Evolutionary conservation across 2,888 invertebrate species (phyloP), one percentile per base, ranked within the genome.

Genomic region (Stenchaetothrips biformis): DNA sequence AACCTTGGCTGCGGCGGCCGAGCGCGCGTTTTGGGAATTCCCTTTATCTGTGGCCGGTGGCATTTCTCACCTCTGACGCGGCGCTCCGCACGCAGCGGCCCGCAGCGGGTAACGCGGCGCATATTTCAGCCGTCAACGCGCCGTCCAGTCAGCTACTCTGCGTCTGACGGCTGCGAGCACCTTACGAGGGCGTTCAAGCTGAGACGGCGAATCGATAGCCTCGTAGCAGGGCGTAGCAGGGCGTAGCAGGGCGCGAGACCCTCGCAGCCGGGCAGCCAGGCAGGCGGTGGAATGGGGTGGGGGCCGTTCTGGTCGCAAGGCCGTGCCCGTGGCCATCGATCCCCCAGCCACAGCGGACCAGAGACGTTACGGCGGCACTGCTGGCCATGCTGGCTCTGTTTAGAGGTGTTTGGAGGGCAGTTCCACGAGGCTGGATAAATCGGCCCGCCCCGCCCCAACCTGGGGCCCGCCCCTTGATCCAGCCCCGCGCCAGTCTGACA

Each of bases 311-410:
- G 9, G 67, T 74, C 67, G 67, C 67, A 74, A 74, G 67, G 67
- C 67, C 59, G 59, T 37, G 37, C 37, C 59, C 67, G 25, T 74
- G 67, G 67, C 37, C 67, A 74, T 74, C 67, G 67, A 74, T 74
- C 67, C 67, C 67, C 6, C 18, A 16, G 18, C 13, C 59, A 74
- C 25, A 53, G 53, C 53, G 18, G 53, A 53, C 16, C 13, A 21
- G 67, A 74, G 67, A 11, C 25, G 67, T 74, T 74, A 25, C 21
- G 8, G 67, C 25, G 67, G 67, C 4, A 9, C 7, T 7, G 21
- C 21, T 4, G 25, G 21, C 25, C 21, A 6, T 3, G n/a, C n/a
- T 18, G 59, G 59, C 11, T 18, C 59, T 59, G 59, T 59, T 59
- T 59, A 59, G 59, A 59, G 59, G 59, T 59, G 59, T 59, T 59